phyloP scores from a whole-genome alignment of 2,888 invertebrate genomes.

The Calephelis perditalis region DNA sequence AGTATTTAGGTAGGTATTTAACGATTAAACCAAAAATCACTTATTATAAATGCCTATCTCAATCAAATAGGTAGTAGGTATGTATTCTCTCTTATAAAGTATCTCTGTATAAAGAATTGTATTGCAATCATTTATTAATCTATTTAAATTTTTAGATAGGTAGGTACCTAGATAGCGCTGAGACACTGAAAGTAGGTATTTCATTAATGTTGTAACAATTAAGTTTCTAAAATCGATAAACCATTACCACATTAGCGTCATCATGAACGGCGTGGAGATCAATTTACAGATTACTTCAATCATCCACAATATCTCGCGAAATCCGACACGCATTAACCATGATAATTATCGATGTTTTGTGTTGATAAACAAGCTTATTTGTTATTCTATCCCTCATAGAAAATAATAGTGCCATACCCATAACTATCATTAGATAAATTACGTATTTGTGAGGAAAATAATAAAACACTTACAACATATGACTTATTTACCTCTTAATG shows the following conservation, averaged over 20 bases:
- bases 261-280: constrained; percentile 40
- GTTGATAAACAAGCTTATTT: constrained; percentile 14
- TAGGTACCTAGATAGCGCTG: too few relatives aligned
- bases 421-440: constrained; percentile 10
- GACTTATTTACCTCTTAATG: constrained; percentile 31
- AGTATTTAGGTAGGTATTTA: too few relatives aligned
- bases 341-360: constrained; percentile 23
- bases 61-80: too few relatives aligned
- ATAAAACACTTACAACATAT: constrained; percentile 25
- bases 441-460: constrained; percentile 12
- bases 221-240: constrained; percentile 39
- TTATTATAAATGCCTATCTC: too few relatives aligned
- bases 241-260: constrained; percentile 58
- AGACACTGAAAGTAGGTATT: too few relatives aligned
- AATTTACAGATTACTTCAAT: constrained; percentile 38
- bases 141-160: too few relatives aligned
- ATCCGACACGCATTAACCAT: constrained; percentile 30
- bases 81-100: too few relatives aligned
- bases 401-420: constrained; percentile 17
- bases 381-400: constrained; percentile 12
- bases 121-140: too few relatives aligned
- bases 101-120: too few relatives aligned
- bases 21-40: too few relatives aligned
- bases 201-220: too few relatives aligned
- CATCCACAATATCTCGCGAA: constrained; percentile 36